phyloP scores from a whole-genome alignment of 2,888 invertebrate species.

The Cistogaster globosa region DNA sequence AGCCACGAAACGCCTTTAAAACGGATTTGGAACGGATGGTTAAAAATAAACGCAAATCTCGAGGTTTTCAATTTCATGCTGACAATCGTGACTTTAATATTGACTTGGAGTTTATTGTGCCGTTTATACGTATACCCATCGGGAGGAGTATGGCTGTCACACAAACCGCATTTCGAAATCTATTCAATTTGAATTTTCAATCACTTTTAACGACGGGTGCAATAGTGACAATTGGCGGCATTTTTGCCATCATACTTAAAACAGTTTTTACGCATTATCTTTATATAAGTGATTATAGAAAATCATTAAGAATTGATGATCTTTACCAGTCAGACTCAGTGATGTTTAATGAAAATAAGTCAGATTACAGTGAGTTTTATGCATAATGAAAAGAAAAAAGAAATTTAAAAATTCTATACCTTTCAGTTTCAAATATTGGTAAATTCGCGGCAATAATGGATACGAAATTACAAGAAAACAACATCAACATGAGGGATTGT shows the following conservation, averaged over 20 bases:
- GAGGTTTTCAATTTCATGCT: conserved; percentile 79
- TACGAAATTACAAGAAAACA: conserved; percentile 84
- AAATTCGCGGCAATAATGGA: conserved; percentile 83
- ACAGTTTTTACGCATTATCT: conserved; percentile 72
- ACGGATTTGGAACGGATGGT: neutral
- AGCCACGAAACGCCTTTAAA: conserved; percentile 73
- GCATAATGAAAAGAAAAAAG: neutral
- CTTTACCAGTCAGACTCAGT: conserved; percentile 5
- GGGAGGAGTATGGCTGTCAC: conserved; percentile 81
- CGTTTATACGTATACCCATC: conserved; percentile 86
- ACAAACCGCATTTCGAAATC: conserved; percentile 75
- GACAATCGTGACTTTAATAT: conserved; percentile 80
- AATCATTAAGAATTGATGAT: conserved; percentile 51
- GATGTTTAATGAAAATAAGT: conserved; percentile 22
- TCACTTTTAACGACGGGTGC: conserved; percentile 84
- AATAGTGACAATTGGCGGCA: conserved; percentile 84
- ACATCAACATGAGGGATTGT: conserved; percentile 86
- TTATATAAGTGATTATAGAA: conserved; percentile 55
- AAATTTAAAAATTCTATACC: neutral
- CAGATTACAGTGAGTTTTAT: conserved; percentile 16
- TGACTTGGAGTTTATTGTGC: conserved; percentile 85
- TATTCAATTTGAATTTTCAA: conserved; percentile 85
- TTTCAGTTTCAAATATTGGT: conserved; percentile 75
- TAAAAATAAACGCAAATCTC: conserved; percentile 72
- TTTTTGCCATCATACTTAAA: conserved; percentile 76